phyloP scores from a whole-genome alignment of 1,140 invertebrate genomes.

The Anagrus nilaparvatae region DNA sequence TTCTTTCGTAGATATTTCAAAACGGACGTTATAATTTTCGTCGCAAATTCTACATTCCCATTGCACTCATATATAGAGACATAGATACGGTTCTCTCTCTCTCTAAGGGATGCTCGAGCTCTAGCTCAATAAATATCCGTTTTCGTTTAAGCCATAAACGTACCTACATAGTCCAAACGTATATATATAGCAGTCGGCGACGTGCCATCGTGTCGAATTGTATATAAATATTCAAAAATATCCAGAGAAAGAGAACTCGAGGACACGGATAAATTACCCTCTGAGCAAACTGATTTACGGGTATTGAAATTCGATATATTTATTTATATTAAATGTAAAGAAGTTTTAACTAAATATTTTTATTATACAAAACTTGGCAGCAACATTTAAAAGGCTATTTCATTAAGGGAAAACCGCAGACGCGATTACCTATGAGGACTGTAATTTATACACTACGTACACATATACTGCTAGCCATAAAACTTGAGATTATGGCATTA shows the following conservation, averaged over 20 bases:
- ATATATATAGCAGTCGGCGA: background rate
- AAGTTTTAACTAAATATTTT: no score
- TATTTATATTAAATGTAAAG: no score
- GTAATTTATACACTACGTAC: slow-evolving; percentile 14
- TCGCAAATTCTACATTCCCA: background rate
- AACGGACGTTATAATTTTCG: slow-evolving; percentile 12
- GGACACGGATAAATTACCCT: slow-evolving; percentile 9
- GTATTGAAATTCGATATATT: no score
- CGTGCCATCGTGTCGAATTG: no score
- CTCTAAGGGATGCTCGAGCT: background rate
- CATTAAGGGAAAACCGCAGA: slow-evolving; percentile 9
- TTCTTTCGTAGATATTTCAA: no score
- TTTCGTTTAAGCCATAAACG: background rate
- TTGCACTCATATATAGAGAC: slow-evolving; percentile 7
- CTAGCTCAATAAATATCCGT: slow-evolving; percentile 13
- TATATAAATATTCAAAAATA: background rate
- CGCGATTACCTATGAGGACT: background rate
- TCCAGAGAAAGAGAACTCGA: background rate
- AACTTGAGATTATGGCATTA: slow-evolving; percentile 10
- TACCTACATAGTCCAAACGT: background rate
- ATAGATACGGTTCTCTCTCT: no score
- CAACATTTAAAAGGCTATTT: slow-evolving; percentile 14
- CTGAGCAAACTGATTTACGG: slow-evolving; percentile 11
- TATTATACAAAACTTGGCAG: no score
- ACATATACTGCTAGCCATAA: slow-evolving; percentile 14